These are phyloP conservation scores for Aplochiton taeniatus DNA, from an alignment of 2,797 vertebrate genomes.

Conservation along the genomic window DNA sequence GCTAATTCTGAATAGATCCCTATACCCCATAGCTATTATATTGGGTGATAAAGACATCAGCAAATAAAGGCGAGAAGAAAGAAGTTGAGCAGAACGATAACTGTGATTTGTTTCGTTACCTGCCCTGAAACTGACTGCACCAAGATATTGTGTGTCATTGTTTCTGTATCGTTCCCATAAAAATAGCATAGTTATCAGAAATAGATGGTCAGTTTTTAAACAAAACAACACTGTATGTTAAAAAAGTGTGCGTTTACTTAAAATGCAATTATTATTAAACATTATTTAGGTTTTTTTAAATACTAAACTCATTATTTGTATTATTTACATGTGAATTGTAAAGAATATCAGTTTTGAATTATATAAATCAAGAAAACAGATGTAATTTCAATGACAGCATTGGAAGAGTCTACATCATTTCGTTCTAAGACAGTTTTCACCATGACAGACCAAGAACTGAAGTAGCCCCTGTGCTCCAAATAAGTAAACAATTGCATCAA, in stretches of 20 bases:
- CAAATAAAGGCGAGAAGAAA: slow-evolving; percentile 13
- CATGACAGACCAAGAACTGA: slow-evolving; percentile 41
- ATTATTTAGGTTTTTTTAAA: too few species aligned
- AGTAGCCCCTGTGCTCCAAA: slow-evolving; percentile 72
- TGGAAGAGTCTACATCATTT: slow-evolving; percentile 26
- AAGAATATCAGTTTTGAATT: too few species aligned
- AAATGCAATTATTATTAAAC: too few species aligned
- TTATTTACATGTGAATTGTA: too few species aligned
- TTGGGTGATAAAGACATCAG: slow-evolving; percentile 43
- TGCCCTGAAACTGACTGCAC: neutral
- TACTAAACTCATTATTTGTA: too few species aligned
- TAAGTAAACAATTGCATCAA: slow-evolving; percentile 92
- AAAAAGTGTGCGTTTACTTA: too few species aligned
- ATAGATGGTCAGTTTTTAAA: too few species aligned
- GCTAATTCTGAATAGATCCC: slow-evolving; percentile 51
- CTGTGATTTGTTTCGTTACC: neutral
- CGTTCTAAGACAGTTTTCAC: slow-evolving; percentile 6
- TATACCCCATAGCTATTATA: slow-evolving; percentile 37
- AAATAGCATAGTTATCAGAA: too few species aligned
- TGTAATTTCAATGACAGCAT: neutral
- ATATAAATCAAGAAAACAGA: too few species aligned
- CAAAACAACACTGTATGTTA: too few species aligned
- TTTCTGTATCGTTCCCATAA: too few species aligned
- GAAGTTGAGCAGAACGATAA: neutral
- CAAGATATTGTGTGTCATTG: neutral